phyloP scores from a whole-genome alignment of 2,113 vertebrate genomes.

The Cheilinus undulatus region DNA sequence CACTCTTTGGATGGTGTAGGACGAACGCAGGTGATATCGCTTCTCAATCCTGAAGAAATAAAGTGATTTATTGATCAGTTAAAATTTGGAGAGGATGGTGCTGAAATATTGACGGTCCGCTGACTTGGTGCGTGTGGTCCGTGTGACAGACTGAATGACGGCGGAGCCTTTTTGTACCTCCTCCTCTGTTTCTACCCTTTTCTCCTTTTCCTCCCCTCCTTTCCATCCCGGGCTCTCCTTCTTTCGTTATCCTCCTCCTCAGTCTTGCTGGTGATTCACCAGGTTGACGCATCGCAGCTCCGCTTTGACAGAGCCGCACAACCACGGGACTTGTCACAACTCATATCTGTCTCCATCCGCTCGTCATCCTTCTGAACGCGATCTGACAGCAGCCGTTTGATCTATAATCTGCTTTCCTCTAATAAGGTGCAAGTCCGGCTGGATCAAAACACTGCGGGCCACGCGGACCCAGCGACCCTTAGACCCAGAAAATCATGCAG shows the following conservation, averaged over 20 bases:
- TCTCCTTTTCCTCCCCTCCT: conserved; percentile 44
- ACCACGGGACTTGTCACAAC: conserved; percentile 80
- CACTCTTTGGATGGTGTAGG: conserved; percentile 13
- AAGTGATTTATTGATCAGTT: background rate
- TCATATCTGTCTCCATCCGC: conserved; percentile 60
- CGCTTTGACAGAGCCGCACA: conserved; percentile 58
- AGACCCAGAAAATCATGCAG: conserved; percentile 26
- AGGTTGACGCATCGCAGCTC: conserved; percentile 78
- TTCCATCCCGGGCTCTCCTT: conserved; percentile 45
- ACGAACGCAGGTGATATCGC: conserved; percentile 40
- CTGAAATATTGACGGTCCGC: conserved; percentile 57
- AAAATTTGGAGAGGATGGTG: conserved; percentile 8
- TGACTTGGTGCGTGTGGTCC: conserved; percentile 75
- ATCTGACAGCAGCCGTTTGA: conserved; percentile 63
- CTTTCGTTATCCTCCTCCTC: conserved; percentile 67
- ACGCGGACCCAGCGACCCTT: conserved; percentile 17
- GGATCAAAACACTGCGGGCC: conserved; percentile 34
- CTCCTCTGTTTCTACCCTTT: conserved; percentile 35
- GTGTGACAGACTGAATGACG: conserved; percentile 80
- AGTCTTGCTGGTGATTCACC: conserved; percentile 75
- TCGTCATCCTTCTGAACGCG: conserved; percentile 31
- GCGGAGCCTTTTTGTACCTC: conserved; percentile 81
- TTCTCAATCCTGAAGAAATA: background rate
- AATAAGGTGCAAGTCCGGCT: conserved; percentile 32
- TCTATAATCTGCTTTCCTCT: conserved; percentile 63